Conservation (phyloP, 2,113 vertebrate genomes). For the Sprattus sprattus region DNA sequence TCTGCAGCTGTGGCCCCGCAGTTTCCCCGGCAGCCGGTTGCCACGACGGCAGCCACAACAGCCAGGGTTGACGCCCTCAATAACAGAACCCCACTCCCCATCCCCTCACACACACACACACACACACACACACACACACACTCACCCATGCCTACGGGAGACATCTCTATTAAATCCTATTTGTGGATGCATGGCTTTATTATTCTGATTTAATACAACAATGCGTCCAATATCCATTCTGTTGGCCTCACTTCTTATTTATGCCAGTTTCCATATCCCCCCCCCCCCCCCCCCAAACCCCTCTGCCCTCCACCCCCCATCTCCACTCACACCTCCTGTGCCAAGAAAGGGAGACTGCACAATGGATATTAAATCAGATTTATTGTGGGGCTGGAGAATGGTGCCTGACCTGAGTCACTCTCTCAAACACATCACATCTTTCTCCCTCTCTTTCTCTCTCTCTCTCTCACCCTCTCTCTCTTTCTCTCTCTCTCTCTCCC, state of each 20-base stretch:
- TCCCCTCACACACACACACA: not conserved
- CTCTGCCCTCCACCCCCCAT: not conserved
- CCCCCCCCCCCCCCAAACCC: not conserved
- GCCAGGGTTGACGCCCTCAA: not conserved
- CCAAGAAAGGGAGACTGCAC: slow-evolving; percentile 47
- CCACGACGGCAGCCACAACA: not conserved
- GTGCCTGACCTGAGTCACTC: slow-evolving; percentile 55
- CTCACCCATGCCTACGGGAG: slow-evolving; percentile 15
- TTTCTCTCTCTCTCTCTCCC: not conserved
- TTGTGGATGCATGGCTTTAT: slow-evolving; percentile 67
- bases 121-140: slow-evolving; percentile 9
- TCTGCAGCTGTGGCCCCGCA: slow-evolving; percentile 43
- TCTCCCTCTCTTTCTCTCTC: slow-evolving; percentile 1
- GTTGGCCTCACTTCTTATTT: slow-evolving; percentile 67
- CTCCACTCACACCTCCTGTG: slow-evolving; percentile 26
- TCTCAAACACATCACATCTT: not conserved
- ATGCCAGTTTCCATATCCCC: slow-evolving; percentile 40
- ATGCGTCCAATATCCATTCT: slow-evolving; percentile 61
- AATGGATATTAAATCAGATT: slow-evolving; percentile 72
- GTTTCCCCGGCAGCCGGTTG: not conserved
- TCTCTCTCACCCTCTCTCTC: not conserved
- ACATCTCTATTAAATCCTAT: slow-evolving; percentile 66
- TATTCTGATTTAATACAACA: slow-evolving; percentile 74
- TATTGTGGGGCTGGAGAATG: slow-evolving; percentile 62
- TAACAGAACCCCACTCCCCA: not conserved